Base-by-base conservation (phyloP, 2,888 invertebrate genomes). In the Drosophila ustulata region DNA sequence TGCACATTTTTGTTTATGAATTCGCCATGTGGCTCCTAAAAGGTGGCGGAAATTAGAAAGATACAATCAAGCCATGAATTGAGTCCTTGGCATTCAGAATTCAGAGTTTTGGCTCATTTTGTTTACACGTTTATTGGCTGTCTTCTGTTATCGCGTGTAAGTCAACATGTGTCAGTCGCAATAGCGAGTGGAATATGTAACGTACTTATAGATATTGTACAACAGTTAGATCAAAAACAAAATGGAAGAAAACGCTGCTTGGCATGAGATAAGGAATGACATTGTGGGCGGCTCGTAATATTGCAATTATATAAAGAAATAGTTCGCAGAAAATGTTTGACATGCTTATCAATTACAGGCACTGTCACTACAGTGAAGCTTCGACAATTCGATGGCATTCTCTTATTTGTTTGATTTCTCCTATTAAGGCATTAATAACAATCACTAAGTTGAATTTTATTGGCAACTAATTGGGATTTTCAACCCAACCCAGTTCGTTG, bases 101-200 rank as follows among this genome's bases (percentile, higher is more conserved):
- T 34, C 11, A 28, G 26, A 37, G 13, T 30, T 51, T 18, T 46
- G 18, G 11, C 13, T 5, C 11, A 43, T 43, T 43, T 28, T 58
- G 28, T 58, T 58, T 30, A n/a, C 47, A 43, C 51, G 45, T 61
- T 34, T 53, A 46, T 45, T 37, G 41, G 5, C 9, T 8, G 18
- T n/a, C 34, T 62, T 37, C n/a, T n/a, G 18, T 62, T 62, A 62
- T 62, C 55, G 26, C 11, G 9, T 28, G 28, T 53, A 8, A 37
- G 51, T 51, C 51, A 53, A 62, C 37, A 58, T 11, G 41, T n/a
- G 43, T 23, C 59, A 46, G 26, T n/a, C 39, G 39, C 39, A 32
- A 28, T 28, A 18, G 11, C 39, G 3, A 49, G 28, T 18, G 47
- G 34, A 25, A 37, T 37, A 37, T 57, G 39, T 58, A 58, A 58